Evolutionary conservation across 1,140 invertebrate genomes (phyloP), one percentile per base, ranked within the genome.

Genomic region (Hirudo medicinalis): DNA sequence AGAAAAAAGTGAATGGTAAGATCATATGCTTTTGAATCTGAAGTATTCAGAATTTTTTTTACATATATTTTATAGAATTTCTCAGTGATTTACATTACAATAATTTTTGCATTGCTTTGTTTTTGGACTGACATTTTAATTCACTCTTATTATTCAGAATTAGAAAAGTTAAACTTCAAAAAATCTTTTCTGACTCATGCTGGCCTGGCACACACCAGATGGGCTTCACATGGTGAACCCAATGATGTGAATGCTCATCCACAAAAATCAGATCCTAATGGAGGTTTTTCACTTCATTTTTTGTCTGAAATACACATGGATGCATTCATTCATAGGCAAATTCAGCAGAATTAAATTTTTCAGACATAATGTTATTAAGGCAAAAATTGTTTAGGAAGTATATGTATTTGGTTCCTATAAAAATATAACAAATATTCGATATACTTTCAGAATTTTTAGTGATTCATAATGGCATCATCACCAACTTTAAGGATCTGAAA

Each of bases 401-500:
- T 25, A 2, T 63, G 29, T 20, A 32, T 63, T 27, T 32, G 9
- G 15, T 27, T 27, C 9, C 13, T 63, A 20, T 13, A 63, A 20
- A 11, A 72, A 69, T 36, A 17, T 49, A 25, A 20, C 54, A 15
- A 25, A 22, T 20, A 40, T 71, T 66, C 27, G 17, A 74, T 73
- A 73, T 69, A 67, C 70, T 79, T 77, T 63, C 77, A 86, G 87
- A 90, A 72, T 99, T 99, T 81, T 88, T 98, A 69, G 92, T 97
- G 22, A 94, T 99, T 17, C 96, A 99, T 81, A 99, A 99, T 86
- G 96, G 89, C 55, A 99, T 99, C 78, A 89, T 99, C 43, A 99
- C 95, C 13, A 99, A 99, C 83, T 99, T 98, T 84, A 97, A 98
- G 80, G 95, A 97, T 83, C 88, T 99, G 11, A 99, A 99, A 82